Percentiles rank a stretch among this genome's conserved stretches.
Evolutionary conservation across 2,113 vertebrate genomes (phyloP).

Genomic region (Caretta caretta): DNA sequence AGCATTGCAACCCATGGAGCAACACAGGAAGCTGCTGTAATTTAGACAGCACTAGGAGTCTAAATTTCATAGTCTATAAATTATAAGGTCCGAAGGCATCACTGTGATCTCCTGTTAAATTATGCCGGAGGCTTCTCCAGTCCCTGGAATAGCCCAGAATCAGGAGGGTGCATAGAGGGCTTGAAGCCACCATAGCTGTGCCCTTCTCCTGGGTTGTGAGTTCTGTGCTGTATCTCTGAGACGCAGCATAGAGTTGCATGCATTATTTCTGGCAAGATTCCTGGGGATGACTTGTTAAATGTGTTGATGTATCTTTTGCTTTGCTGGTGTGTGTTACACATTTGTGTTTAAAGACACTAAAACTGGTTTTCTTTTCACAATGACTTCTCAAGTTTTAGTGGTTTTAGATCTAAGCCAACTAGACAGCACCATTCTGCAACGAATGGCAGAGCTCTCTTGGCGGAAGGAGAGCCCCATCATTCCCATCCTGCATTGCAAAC

Average conservation of each 20-base stretch:
- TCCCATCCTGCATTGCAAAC: background rate
- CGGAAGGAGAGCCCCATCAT: background rate
- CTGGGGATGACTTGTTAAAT: background rate
- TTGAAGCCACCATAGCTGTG: background rate
- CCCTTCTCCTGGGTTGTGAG: too few relatives aligned
- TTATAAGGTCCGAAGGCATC: background rate
- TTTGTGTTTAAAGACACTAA: background rate
- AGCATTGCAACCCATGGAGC: background rate
- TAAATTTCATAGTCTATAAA: background rate
- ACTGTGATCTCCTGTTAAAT: background rate
- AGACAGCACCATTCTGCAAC: background rate
- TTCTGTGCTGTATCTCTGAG: background rate
- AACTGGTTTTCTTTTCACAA: fast-evolving
- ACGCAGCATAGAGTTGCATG: background rate
- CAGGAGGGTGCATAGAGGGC: background rate
- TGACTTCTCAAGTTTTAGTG: background rate
- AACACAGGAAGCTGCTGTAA: background rate
- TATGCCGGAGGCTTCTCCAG: too few relatives aligned
- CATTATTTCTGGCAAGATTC: background rate
- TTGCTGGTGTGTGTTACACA: background rate
- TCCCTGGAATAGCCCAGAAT: background rate
- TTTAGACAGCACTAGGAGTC: background rate
- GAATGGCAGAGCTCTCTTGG: background rate
- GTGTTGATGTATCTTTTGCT: fast-evolving
- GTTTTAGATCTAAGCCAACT: background rate